These are phyloP conservation scores for Ditylenchus weischeri DNA, from an alignment of 2,888 invertebrate species.

Conservation along the genomic window DNA sequence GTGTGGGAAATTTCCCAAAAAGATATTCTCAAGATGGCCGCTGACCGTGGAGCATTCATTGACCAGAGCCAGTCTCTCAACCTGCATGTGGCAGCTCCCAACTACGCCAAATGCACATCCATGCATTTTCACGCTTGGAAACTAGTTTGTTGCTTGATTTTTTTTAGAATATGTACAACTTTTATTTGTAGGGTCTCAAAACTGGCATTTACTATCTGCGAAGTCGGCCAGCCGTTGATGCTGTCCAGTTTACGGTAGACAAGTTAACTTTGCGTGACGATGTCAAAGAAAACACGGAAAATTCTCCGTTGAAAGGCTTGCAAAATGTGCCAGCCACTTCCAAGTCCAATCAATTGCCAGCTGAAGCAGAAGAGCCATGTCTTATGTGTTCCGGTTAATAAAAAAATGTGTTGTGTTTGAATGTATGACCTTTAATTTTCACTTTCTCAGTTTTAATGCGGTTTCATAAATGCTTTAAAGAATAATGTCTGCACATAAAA, in stretches of 20 bases:
- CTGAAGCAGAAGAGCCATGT: slow-evolving; percentile 47
- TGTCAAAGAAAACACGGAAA: slow-evolving; percentile 18
- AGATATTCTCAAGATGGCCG: slow-evolving; percentile 88
- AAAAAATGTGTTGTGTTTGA: not conserved
- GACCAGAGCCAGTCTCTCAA: slow-evolving; percentile 98
- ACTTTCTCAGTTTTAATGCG: too few relatives aligned
- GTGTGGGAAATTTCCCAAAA: slow-evolving; percentile 73
- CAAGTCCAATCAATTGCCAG: not conserved
- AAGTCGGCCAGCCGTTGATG: slow-evolving; percentile 90
- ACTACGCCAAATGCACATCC: slow-evolving; percentile 85
- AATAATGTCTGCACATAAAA: too few relatives aligned
- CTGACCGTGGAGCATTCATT: slow-evolving; percentile 93
- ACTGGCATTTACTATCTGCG: slow-evolving; percentile 98
- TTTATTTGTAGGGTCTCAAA: slow-evolving; percentile 74
- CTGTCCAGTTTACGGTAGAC: slow-evolving; percentile 96
- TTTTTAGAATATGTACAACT: not conserved
- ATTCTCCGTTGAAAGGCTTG: not conserved
- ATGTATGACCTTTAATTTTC: too few relatives aligned
- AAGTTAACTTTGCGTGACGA: slow-evolving; percentile 69
- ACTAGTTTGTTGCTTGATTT: slow-evolving; percentile 62
- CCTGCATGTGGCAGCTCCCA: slow-evolving; percentile 90
- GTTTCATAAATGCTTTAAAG: too few relatives aligned
- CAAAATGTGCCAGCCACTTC: not conserved
- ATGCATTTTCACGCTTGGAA: slow-evolving; percentile 99
- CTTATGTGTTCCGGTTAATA: slow-evolving; percentile 46